phyloP scores from a whole-genome alignment of 2,113 vertebrate species.

The Ophiodon elongatus region DNA sequence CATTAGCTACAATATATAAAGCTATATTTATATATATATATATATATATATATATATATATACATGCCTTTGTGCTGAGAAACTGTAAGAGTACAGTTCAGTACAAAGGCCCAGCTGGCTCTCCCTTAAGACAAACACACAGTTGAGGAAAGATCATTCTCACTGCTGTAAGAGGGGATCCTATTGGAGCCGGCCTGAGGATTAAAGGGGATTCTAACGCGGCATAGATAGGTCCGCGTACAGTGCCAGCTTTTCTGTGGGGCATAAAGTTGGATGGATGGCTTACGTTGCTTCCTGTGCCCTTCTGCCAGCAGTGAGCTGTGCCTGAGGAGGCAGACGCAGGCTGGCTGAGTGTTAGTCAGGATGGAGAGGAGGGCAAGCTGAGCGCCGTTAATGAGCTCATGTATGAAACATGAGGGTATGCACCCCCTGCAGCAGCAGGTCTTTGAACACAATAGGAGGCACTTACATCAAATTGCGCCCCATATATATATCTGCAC shows the following conservation, averaged over 20 bases:
- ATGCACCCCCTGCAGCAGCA: slow-evolving; percentile 49
- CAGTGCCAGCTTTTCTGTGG: slow-evolving; percentile 65
- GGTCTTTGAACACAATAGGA: slow-evolving; percentile 67
- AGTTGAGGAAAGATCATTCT: slow-evolving; percentile 40
- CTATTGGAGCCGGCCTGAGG: slow-evolving; percentile 51
- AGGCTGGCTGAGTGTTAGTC: slow-evolving; percentile 60
- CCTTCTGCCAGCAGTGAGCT: slow-evolving; percentile 58
- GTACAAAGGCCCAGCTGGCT: slow-evolving; percentile 54
- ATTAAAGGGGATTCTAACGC: slow-evolving; percentile 55
- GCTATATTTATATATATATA: neutral
- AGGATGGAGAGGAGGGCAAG: slow-evolving; percentile 64
- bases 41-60: no score
- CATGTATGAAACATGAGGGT: slow-evolving; percentile 81
- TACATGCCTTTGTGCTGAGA: slow-evolving; percentile 29
- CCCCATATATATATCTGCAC: slow-evolving; percentile 2
- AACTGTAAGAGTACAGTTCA: slow-evolving; percentile 31
- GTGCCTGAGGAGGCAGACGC: slow-evolving; percentile 68
- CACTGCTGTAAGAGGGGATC: slow-evolving; percentile 40
- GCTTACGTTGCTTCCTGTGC: slow-evolving; percentile 65
- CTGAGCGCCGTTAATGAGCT: slow-evolving; percentile 77
- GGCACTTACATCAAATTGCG: slow-evolving; percentile 66
- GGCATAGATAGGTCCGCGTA: slow-evolving; percentile 44
- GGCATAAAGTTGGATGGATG: slow-evolving; percentile 62
- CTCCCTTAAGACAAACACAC: slow-evolving; percentile 39
- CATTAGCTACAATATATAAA: slow-evolving; percentile 27